Evolutionary conservation across 2,888 invertebrate species (phyloP).

Genomic region (Drosophila borealis): DNA sequence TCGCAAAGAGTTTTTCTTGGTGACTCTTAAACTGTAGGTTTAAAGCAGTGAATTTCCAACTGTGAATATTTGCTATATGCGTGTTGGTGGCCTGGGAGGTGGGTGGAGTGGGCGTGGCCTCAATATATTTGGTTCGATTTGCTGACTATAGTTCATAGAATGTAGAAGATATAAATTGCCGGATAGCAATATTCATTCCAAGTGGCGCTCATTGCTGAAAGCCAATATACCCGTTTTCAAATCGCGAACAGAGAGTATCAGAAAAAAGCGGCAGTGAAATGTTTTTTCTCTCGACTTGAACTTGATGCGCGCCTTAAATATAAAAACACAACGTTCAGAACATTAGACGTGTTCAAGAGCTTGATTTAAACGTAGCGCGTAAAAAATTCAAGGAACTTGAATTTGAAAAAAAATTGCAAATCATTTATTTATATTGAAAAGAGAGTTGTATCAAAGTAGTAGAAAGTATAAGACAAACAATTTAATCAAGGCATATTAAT

Average conservation of each 20-base stretch:
- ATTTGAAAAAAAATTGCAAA: neutral
- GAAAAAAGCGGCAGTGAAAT: constrained; percentile 17
- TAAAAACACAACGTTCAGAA: constrained; percentile 69
- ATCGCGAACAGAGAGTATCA: neutral
- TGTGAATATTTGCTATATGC: no score
- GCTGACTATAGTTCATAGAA: no score
- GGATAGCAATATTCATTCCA: no score
- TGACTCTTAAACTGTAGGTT: no score
- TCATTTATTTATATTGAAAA: neutral
- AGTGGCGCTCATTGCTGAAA: no score
- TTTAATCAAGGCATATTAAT: constrained; percentile 3
- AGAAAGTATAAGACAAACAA: constrained; percentile 4
- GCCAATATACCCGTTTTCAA: neutral
- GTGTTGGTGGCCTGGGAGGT: no score
- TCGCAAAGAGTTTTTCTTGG: no score
- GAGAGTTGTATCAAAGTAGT: neutral
- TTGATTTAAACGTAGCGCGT: constrained; percentile 54
- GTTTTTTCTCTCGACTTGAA: constrained; percentile 34
- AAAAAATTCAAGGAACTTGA: constrained; percentile 7
- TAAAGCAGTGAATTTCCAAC: no score
- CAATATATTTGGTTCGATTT: no score
- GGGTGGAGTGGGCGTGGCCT: no score
- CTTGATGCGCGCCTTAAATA: constrained; percentile 67
- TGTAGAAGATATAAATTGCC: no score
- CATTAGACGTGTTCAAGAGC: constrained; percentile 75